Conservation (phyloP, 2,888 invertebrate species). For the Heteropelma amictum region DNA sequence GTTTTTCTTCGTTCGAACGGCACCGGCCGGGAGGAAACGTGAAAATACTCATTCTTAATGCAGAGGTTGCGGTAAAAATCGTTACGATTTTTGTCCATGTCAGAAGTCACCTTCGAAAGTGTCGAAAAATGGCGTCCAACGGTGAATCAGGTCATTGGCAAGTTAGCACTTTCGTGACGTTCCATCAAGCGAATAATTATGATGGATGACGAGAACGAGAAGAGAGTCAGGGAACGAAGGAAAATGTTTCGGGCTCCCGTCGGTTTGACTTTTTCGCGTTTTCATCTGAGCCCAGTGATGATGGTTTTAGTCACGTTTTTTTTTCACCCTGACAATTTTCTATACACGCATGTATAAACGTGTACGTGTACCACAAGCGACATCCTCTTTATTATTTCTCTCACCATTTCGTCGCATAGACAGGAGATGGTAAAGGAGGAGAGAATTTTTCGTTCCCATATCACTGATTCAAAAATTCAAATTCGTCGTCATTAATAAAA, state of each 20-base stretch:
- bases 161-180: conserved; percentile 57
- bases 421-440: not conserved
- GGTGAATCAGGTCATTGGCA: not conserved
- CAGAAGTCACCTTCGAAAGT: not conserved
- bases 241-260: conserved; percentile 32
- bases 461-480: conserved; percentile 77
- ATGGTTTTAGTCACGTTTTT: conserved; percentile 67
- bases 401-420: conserved; percentile 8
- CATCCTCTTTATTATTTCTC: conserved; percentile 27
- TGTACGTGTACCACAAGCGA: not conserved
- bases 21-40: no score
- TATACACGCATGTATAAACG: not conserved
- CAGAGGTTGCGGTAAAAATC: no score
- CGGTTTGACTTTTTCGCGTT: conserved; percentile 57
- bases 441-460: conserved; percentile 70
- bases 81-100: no score
- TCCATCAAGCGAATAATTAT: conserved; percentile 70
- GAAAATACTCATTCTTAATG: not conserved
- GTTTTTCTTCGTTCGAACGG: no score
- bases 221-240: not conserved
- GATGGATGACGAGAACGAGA: conserved; percentile 68
- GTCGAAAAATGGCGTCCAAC: not conserved
- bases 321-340: not conserved
- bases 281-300: conserved; percentile 61
- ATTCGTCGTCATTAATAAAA: conserved; percentile 77